Percentiles rank a stretch among this genome's conserved stretches.
phyloP scores from a whole-genome alignment of 2,888 invertebrate genomes.

The Agriotes lineatus region DNA sequence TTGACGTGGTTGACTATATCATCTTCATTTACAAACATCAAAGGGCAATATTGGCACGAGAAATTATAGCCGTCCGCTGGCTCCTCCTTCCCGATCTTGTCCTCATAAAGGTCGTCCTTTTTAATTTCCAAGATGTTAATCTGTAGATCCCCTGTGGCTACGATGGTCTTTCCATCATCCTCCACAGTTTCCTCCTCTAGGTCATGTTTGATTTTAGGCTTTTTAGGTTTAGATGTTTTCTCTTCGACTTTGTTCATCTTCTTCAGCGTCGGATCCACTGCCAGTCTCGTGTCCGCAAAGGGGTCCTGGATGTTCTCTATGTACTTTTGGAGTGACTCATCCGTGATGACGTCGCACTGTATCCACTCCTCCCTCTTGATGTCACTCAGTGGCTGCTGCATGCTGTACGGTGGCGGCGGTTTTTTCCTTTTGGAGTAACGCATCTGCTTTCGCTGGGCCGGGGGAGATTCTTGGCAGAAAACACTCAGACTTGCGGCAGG shows the following conservation, averaged over 20 bases:
- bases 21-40: constrained; percentile 53
- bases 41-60: constrained; percentile 57
- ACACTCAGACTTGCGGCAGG: constrained; percentile 55
- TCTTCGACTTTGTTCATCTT: too few relatives aligned
- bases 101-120: constrained; percentile 10
- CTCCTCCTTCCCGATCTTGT: constrained; percentile 16
- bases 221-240: too few relatives aligned
- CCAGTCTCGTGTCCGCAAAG: constrained; percentile 23
- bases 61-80: constrained; percentile 44
- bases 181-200: not conserved
- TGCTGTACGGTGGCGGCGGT: not conserved
- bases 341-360: constrained; percentile 32
- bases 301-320: constrained; percentile 37
- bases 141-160: not conserved
- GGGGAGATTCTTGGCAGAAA: constrained; percentile 52
- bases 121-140: not conserved
- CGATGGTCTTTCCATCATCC: too few relatives aligned
- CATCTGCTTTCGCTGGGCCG: constrained; percentile 27
- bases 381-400: constrained; percentile 16
- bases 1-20: constrained; percentile 56
- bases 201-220: not conserved
- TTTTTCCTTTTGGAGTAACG: constrained; percentile 28
- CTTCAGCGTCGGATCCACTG: not conserved
- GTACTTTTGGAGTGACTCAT: constrained; percentile 36
- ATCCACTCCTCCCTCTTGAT: constrained; percentile 39